Evolutionary conservation across 2,113 vertebrate genomes (phyloP).

Genomic region (Cinclus mexicanus): DNA sequence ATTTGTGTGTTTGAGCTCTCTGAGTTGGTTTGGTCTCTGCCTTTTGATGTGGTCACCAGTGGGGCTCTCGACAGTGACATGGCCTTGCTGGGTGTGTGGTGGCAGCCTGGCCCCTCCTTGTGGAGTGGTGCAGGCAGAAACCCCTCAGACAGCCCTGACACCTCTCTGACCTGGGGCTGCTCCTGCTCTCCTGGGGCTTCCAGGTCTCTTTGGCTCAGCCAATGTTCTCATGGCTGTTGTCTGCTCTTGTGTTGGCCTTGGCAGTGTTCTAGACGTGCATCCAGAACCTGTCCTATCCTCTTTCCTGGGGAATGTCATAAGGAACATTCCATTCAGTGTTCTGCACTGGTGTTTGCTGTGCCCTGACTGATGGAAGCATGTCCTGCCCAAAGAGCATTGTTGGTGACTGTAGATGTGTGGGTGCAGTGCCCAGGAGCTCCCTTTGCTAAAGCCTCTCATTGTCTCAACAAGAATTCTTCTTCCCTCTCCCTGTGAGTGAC

Average conservation of each 20-base stretch:
- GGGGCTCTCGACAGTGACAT: not conserved
- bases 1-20: not conserved
- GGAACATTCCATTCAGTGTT: not conserved
- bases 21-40: not conserved
- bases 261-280: not conserved
- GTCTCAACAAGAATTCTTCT: not conserved
- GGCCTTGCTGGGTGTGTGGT: not conserved
- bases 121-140: not conserved
- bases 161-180: not conserved
- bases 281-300: not conserved
- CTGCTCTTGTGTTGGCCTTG: not conserved
- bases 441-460: not conserved
- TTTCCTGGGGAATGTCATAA: not conserved
- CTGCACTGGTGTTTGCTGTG: not conserved
- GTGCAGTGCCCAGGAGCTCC: not conserved
- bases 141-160: not conserved
- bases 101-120: not conserved
- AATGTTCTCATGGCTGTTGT: not conserved
- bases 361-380: not conserved
- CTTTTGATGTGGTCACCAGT: not conserved
- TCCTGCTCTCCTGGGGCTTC: not conserved
- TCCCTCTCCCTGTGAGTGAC: not conserved
- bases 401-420: rapidly evolving
- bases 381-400: not conserved
- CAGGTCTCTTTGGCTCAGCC: not conserved